Percentiles rank a stretch among this genome's conserved stretches.
Evolutionary conservation across 2,113 vertebrate genomes (phyloP).

Genomic region (Mystacornis crossleyi): DNA sequence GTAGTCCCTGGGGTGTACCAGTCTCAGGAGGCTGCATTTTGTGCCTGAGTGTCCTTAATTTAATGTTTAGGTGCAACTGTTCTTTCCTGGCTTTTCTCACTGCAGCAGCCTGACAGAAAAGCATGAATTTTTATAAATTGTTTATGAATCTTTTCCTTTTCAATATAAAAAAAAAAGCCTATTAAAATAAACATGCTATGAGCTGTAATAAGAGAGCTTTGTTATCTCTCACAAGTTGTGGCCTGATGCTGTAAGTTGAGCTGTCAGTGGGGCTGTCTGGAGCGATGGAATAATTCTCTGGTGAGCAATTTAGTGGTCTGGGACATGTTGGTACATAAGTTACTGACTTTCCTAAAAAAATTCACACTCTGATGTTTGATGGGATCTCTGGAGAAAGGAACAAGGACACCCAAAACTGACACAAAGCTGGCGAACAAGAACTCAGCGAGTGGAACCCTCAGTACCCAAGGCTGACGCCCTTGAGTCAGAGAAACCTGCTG

Average conservation of each 20-base stretch:
- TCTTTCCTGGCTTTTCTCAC: not conserved
- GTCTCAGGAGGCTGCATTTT: not conserved
- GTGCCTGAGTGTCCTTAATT: not conserved
- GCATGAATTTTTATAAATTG: not conserved
- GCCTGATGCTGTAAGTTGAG: not conserved
- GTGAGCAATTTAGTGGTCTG: not conserved
- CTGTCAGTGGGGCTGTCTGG: not conserved
- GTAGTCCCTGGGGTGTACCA: not conserved
- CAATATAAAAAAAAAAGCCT: not conserved
- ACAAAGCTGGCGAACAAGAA: not conserved
- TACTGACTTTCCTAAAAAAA: not conserved
- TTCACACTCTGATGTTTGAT: not conserved
- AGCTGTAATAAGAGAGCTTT: not conserved
- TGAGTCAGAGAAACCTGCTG: slow-evolving; percentile 27
- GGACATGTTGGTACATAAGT: not conserved
- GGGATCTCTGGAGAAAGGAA: not conserved
- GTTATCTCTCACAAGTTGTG: not conserved
- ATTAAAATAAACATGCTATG: not conserved
- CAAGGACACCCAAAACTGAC: not conserved
- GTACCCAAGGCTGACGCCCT: not conserved
- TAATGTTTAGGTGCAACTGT: not conserved
- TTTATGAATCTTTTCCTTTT: not conserved
- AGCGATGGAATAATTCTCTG: not conserved
- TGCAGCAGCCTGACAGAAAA: not conserved
- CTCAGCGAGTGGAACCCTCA: not conserved